Evolutionary conservation across 2,888 invertebrate genomes (phyloP).

Genomic region (Eremobia ochroleuca): DNA sequence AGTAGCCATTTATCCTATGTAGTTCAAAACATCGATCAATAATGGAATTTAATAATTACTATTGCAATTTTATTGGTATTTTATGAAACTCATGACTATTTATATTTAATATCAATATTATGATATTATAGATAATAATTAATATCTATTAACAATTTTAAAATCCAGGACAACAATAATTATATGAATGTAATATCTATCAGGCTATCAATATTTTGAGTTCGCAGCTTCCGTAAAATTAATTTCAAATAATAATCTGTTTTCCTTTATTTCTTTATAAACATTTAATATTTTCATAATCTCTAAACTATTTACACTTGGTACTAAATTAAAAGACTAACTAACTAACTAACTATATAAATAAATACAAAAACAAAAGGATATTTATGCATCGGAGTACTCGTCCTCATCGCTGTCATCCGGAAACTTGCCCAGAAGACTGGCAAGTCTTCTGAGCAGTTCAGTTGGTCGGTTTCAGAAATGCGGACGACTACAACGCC

Average conservation of each 20-base stretch:
- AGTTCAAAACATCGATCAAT: slow-evolving; percentile 38
- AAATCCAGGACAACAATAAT: background rate
- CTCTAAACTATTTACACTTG: too few species aligned
- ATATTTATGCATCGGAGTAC: too few species aligned
- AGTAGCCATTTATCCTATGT: slow-evolving; percentile 22
- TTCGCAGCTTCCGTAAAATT: slow-evolving; percentile 20
- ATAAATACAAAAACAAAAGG: too few species aligned
- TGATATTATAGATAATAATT: slow-evolving; percentile 13
- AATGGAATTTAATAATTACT: slow-evolving; percentile 18
- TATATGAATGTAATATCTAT: background rate
- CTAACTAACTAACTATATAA: too few species aligned
- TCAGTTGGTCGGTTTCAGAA: too few species aligned
- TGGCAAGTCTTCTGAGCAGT: too few species aligned
- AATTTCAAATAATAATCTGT: background rate
- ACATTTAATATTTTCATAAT: too few species aligned
- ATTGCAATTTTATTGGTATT: slow-evolving; percentile 36
- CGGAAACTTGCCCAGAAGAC: too few species aligned
- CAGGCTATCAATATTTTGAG: background rate
- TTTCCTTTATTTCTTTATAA: too few species aligned
- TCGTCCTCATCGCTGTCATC: too few species aligned
- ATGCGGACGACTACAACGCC: too few species aligned
- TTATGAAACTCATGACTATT: slow-evolving; percentile 21
- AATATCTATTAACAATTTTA: slow-evolving; percentile 6
- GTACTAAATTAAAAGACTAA: too few species aligned
- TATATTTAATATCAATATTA: background rate